Evolutionary conservation across 2,113 vertebrate species (phyloP), one percentile per base, ranked within the genome.

Genomic region (Strigops habroptila): DNA sequence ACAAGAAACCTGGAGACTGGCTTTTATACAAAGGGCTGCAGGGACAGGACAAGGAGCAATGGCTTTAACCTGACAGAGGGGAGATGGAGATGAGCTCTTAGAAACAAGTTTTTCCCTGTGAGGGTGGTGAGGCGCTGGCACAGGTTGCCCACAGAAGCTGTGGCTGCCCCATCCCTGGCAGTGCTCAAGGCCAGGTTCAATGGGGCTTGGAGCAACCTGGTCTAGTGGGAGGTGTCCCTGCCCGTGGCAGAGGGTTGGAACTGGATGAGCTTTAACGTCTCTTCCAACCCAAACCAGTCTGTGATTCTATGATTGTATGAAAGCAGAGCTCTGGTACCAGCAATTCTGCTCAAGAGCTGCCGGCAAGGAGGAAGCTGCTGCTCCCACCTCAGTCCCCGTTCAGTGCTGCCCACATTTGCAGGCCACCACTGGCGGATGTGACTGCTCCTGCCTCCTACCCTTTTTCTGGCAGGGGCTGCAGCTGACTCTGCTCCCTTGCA

Each of bases 311-410:
- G 57, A 59, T 14, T 59, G 57, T 59, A 33, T 59, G 57, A 49
- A 83, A 39, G 68, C 16, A 41, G 35, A 71, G 24, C 3, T 77
- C 49, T n/a, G 1, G 14, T 9, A 41, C 41, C 46, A 93, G 33
- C 51, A 89, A 35, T 53, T 30, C 59, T 81, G 14, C 14, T 39
- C n/a, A 23, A 25, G 19, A 63, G 25, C 10, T 27, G 8, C 6
- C 24, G 18, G 6, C 15, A 59, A 85, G 44, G 48, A 43, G 70
- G 53, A 59, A 23, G 15, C 17, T 68, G 23, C n/a, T 60, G 22
- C 57, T 79, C 21, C 19, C 27, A n/a, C 23, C 25, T 28, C 0
- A 0, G 21, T 52, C 76, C 31, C 51, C 0, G 0, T 15, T 44
- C 15, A 41, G 49, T 19, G 18, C 73, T 53, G 33, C 33, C 53